Conservation (phyloP, 1,140 invertebrate genomes). For the Hestina assimilis region DNA sequence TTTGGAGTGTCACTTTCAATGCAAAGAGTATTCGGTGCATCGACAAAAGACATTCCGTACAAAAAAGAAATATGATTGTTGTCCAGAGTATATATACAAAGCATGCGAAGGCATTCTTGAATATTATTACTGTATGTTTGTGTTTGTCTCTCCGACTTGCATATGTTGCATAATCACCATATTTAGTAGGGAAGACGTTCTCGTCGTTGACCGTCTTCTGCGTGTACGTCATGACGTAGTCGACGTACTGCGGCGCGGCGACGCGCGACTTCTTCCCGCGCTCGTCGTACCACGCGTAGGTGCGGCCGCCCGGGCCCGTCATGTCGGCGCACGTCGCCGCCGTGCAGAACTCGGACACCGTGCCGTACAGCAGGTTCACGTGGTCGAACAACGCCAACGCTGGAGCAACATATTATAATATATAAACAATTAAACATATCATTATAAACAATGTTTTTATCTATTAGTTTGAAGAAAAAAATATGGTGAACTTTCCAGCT, state of each 20-base stretch:
- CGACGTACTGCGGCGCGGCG: constrained; percentile 98
- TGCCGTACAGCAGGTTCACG: constrained; percentile 98
- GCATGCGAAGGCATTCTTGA: too few relatives aligned
- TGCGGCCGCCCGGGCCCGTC: constrained; percentile 95
- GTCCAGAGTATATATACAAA: too few relatives aligned
- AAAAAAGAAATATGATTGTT: too few relatives aligned
- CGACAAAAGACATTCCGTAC: too few relatives aligned
- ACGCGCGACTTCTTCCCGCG: constrained; percentile 98
- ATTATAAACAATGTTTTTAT: too few relatives aligned
- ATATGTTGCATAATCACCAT: constrained; percentile 90
- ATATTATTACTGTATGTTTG: too few relatives aligned
- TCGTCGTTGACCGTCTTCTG: constrained; percentile 98
- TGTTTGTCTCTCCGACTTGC: too few relatives aligned
- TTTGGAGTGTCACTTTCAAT: too few relatives aligned
- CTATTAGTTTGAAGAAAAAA: too few relatives aligned
- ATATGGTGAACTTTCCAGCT: too few relatives aligned
- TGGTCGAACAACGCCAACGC: constrained; percentile 98
- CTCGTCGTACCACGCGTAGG: constrained; percentile 99
- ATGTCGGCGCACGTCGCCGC: constrained; percentile 95
- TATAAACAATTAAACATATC: not conserved
- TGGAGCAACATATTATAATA: too few relatives aligned
- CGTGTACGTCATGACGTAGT: constrained; percentile 98
- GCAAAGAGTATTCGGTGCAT: too few relatives aligned
- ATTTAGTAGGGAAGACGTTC: constrained; percentile 98
- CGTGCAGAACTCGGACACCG: constrained; percentile 98